Conservation (phyloP, 2,113 vertebrate genomes). For the Mobula birostris region DNA sequence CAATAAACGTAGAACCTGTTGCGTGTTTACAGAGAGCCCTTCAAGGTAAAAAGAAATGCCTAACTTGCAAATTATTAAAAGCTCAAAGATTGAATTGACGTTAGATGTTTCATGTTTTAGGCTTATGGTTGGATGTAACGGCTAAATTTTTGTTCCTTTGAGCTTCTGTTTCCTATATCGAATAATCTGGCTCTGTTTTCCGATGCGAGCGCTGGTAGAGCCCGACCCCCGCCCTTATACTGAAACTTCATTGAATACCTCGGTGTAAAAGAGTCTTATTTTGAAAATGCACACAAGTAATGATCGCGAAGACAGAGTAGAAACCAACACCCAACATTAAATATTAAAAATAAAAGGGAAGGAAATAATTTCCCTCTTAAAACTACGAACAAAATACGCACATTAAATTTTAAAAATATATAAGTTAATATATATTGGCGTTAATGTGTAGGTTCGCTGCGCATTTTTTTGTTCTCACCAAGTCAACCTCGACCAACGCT, state of each 20-base stretch:
- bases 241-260: not conserved
- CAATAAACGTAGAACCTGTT: not conserved
- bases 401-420: not conserved
- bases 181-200: not conserved
- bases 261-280: not conserved
- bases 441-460: not conserved
- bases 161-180: not conserved
- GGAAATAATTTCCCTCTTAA: not conserved
- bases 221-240: not conserved
- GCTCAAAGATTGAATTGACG: not conserved
- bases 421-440: not conserved
- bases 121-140: not conserved
- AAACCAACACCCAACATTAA: not conserved
- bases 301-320: not conserved
- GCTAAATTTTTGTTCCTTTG: not conserved
- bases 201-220: too few species aligned
- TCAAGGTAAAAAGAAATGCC: not conserved
- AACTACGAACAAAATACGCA: not conserved
- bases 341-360: not conserved
- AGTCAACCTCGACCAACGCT: not conserved
- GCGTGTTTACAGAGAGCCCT: not conserved
- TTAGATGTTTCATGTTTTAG: not conserved
- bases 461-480: not conserved
- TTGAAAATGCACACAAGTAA: not conserved
- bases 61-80: not conserved